Evolutionary conservation across 2,113 vertebrate genomes (phyloP).

Genomic region (Drymodes brunneopygia): DNA sequence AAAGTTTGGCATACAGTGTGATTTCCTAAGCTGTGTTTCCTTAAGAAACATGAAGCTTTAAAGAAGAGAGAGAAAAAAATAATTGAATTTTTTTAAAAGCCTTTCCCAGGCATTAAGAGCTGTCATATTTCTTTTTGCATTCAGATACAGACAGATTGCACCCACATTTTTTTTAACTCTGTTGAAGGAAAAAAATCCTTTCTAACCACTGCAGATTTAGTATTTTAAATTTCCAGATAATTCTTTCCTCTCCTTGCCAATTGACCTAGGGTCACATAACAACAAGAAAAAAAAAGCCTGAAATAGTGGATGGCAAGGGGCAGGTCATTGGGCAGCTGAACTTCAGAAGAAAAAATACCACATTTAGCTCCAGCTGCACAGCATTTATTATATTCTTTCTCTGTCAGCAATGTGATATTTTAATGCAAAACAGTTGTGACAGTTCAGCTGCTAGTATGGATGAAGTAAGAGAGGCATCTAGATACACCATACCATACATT

Average conservation of each 20-base stretch:
- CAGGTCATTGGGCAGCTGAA: not conserved
- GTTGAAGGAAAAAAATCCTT: not conserved
- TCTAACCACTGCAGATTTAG: conserved; percentile 8
- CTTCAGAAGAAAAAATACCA: not conserved
- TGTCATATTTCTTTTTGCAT: conserved; percentile 38
- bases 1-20: not conserved
- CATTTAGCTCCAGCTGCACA: not conserved
- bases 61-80: not conserved
- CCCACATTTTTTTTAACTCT: not conserved
- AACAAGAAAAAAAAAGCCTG: not conserved
- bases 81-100: not conserved
- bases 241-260: not conserved
- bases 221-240: conserved; percentile 23
- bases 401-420: not conserved
- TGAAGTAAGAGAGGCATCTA: not conserved
- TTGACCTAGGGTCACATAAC: not conserved
- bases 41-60: not conserved
- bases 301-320: not conserved
- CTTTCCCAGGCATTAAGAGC: not conserved
- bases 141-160: conserved; percentile 29
- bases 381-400: not conserved
- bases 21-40: not conserved
- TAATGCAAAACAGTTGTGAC: conserved; percentile 6
- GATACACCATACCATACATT: not conserved
- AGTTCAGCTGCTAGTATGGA: not conserved